Evolutionary conservation across 2,113 vertebrate species (phyloP), one percentile per base, ranked within the genome.

Genomic region (Bubo blakistoni): DNA sequence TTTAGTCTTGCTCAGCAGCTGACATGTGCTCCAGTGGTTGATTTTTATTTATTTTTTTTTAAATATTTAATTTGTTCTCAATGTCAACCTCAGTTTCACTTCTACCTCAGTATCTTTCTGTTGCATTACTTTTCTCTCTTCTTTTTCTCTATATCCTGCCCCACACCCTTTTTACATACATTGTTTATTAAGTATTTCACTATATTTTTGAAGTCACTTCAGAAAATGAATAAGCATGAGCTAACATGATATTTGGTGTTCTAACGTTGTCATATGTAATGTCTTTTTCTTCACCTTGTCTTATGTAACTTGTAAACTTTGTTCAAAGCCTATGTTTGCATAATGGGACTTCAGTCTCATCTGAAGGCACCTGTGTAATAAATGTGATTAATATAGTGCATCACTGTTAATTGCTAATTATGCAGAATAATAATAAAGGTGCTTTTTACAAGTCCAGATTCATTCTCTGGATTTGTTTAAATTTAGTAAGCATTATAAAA

Each of bases 401-500:
- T 49, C 38, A 14, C 19, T 52, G 7, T 46, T 88, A 95, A 44
- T 21, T 4, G 34, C 18, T 88, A 94, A 90, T 96, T 91, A 90
- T 80, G 72, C 72, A 82, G 18, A 91, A 95, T 71, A 87, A 71
- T 84, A 91, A 54, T 47, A 71, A 72, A 88, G 49, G 34, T 77
- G 16, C 5, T 69, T 82, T 89, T 58, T 55, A 36, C 54, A 80
- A 27, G 36, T 88, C 34, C 30, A 52, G 17, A 52, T 88, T 94
- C 30, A 47, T 88, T 90, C 8, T 3, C 22, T 70, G 62, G 36
- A 58, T 82, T 87, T 86, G 22, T 73, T 88, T 92, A 88, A 94
- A 91, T 93, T 90, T 95, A 80, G 57, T 66, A 93, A 77, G 66
- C 54, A 38, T 82, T 94, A 32, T 54, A 91, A 96, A 77, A 90